Base-by-base conservation (phyloP, 2,888 invertebrate species). In the Tachina lurida region DNA sequence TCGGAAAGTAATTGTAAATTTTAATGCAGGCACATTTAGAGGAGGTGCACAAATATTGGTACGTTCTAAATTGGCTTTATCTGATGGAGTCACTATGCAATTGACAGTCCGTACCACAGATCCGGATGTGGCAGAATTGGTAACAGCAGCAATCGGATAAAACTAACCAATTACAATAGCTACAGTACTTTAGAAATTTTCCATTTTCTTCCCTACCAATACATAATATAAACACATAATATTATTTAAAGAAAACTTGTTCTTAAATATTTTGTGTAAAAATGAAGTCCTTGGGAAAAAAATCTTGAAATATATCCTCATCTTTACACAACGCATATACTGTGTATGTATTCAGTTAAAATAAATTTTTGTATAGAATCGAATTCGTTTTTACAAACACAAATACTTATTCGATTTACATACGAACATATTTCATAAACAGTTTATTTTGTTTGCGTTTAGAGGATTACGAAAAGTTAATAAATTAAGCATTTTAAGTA, bases 11-110 rank as follows among this genome's bases (percentile, higher is more conserved):
- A 41, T 43, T 77, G 3, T 68, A n/a, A 39, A 56, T 60, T n/a
- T 41, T 41, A 13, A 3, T 15, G 60, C 88, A 94, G 97, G 98
- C 10, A 94, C 97, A 39, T 99, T 97, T 92, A 95, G 99, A 80
- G 98, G 98, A 0, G 98, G 98, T 0, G 95, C 96, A 75, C 98
- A 98, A 82, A 96, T 98, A 45, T 93, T 99, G 76, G 97, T 98
- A 0, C 94, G 97, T 84, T 96, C 98, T 3, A 97, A 98, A 92
- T 94, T 97, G n/a, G 95, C 95, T 0, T 91, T 94, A 43, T 94
- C 95, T 52, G 95, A 94, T 45, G 96, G 96, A n/a, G 97, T 99
- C 0, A 98, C 98, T 4, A 98, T 99, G 97, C 97, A 98, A 91
- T 93, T 99, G 75, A 96, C 97, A 0, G 97, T 98, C 0, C 94